Evolutionary conservation across 2,888 invertebrate genomes (phyloP).

Genomic region (Zonitis immaculata): DNA sequence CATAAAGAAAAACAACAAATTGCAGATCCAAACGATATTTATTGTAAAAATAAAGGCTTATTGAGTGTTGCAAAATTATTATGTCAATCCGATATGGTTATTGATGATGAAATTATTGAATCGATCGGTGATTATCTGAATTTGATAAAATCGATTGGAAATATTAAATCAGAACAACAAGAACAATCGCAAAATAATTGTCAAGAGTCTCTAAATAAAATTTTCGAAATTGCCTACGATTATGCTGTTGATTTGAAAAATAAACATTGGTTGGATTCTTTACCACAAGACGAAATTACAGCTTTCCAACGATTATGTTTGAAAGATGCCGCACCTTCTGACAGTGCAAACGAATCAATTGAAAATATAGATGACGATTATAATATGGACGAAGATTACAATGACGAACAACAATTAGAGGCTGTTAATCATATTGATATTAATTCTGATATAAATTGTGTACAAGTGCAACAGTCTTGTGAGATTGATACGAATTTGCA

Average conservation of each 20-base stretch:
- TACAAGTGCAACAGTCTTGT: neutral
- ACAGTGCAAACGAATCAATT: constrained; percentile 7
- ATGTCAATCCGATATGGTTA: constrained; percentile 15
- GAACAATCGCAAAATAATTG: neutral
- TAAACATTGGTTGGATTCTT: constrained; percentile 30
- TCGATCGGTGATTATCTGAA: constrained; percentile 26
- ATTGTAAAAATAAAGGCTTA: constrained; percentile 39
- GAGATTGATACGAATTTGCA: constrained; percentile 6
- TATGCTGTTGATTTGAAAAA: constrained; percentile 27
- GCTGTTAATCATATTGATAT: neutral
- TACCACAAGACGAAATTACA: constrained; percentile 17
- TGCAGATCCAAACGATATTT: constrained; percentile 15
- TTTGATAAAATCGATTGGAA: constrained; percentile 1
- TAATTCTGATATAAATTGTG: neutral
- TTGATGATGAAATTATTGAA: constrained; percentile 20
- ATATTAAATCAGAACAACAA: neutral
- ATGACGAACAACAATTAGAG: constrained; percentile 10
- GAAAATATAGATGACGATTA: constrained; percentile 14
- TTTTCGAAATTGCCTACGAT: constrained; percentile 37
- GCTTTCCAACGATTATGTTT: constrained; percentile 16
- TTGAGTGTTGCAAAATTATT: constrained; percentile 34
- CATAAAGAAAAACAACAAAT: constrained; percentile 42
- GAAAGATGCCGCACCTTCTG: constrained; percentile 8
- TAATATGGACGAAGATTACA: constrained; percentile 21
- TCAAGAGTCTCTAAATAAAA: constrained; percentile 28